Conservation (phyloP, 2,888 invertebrate species). For the Tetranychus piercei region DNA sequence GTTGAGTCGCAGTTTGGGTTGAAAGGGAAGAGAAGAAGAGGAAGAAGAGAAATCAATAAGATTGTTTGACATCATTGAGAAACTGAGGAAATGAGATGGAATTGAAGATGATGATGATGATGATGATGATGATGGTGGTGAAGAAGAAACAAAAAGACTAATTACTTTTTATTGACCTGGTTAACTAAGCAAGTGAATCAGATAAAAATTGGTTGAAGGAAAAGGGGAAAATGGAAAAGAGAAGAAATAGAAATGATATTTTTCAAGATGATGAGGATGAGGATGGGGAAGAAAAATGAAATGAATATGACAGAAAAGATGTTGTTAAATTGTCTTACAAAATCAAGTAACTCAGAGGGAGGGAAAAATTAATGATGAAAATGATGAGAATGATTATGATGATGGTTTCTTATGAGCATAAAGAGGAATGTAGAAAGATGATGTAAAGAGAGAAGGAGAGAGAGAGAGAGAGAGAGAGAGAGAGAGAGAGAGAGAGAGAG, state of each 20-base stretch:
- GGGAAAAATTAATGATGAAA: background rate
- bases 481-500: background rate
- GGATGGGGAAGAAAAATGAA: background rate
- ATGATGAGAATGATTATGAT: background rate
- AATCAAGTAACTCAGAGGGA: background rate
- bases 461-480: no score
- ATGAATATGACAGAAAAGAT: background rate
- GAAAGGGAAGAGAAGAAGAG: no score
- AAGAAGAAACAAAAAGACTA: background rate
- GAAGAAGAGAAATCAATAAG: no score
- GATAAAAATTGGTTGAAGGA: background rate
- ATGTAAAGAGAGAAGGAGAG: background rate
- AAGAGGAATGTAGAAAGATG: background rate
- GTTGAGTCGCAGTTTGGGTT: no score
- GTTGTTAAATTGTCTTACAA: background rate
- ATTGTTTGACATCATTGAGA: no score
- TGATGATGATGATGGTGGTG: background rate
- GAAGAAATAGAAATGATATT: background rate
- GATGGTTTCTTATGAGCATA: background rate
- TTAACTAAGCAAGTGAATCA: background rate
- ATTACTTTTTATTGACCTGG: background rate
- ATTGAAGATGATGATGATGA: no score
- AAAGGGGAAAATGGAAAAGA: background rate
- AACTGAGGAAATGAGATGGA: no score
- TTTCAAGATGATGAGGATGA: background rate